phyloP scores from a whole-genome alignment of 2,888 invertebrate species.

The Lasioglossum zephyrum region DNA sequence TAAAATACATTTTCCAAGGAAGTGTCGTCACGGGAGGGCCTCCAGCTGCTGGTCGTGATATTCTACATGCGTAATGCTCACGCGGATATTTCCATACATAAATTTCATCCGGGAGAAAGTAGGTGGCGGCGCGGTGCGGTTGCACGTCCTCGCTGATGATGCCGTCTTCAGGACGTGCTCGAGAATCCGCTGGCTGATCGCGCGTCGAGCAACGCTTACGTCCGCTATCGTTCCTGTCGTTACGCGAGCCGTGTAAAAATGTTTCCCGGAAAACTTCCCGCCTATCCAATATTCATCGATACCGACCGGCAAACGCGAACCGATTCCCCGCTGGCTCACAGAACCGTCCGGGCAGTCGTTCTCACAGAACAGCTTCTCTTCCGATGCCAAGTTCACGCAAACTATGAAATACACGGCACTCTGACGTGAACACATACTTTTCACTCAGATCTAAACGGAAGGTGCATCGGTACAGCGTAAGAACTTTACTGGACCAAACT shows the following conservation, averaged over 20 bases:
- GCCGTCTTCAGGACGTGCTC: conserved; percentile 45
- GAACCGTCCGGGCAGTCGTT: not conserved
- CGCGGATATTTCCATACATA: conserved; percentile 81
- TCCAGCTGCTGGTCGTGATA: conserved; percentile 79
- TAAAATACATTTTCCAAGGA: conserved; percentile 80
- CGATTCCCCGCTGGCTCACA: not conserved
- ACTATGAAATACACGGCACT: not conserved
- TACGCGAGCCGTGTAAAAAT: conserved; percentile 12
- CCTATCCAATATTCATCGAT: conserved; percentile 2
- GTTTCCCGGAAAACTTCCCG: not conserved
- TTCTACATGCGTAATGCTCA: conserved; percentile 81
- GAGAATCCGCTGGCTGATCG: conserved; percentile 42
- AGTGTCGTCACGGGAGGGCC: conserved; percentile 76
- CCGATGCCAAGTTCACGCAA: not conserved
- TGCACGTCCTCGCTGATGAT: conserved; percentile 59
- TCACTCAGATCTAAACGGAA: not conserved
- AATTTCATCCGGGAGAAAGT: conserved; percentile 76
- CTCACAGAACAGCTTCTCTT: not conserved
- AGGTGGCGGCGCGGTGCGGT: conserved; percentile 43
- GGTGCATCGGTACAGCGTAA: not conserved
- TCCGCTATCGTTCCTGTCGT: conserved; percentile 2
- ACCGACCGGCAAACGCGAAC: not conserved
- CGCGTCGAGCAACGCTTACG: conserved; percentile 20
- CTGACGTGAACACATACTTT: not conserved
- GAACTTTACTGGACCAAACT: not conserved